Conservation (phyloP, 2,888 invertebrate species). For the Sabatieria punctata region DNA sequence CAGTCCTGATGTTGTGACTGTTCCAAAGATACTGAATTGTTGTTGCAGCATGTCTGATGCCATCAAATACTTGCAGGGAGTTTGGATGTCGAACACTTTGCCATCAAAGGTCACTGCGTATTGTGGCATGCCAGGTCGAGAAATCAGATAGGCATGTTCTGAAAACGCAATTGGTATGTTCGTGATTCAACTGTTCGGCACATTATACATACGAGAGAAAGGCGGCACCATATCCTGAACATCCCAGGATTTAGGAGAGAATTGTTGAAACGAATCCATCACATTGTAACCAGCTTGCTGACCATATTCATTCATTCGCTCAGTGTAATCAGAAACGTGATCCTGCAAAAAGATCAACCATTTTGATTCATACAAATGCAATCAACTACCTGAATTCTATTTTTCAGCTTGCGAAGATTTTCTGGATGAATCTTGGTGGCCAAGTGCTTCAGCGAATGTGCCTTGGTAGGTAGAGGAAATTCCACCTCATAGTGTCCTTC, state of each 20-base stretch:
- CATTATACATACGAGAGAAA: neutral
- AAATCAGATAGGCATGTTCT: neutral
- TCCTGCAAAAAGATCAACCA: too few species aligned
- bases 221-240: neutral
- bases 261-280: neutral
- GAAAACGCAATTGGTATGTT: neutral
- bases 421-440: neutral
- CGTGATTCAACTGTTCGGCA: conserved; percentile 9
- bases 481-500: neutral
- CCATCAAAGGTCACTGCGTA: neutral
- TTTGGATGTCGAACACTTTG: neutral
- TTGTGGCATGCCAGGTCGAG: too few species aligned
- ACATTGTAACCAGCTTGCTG: neutral
- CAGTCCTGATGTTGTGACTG: neutral
- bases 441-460: neutral
- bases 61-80: conserved; percentile 56
- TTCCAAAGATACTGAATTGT: conserved; percentile 59
- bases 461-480: neutral
- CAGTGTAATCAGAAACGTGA: neutral
- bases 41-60: conserved; percentile 62
- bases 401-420: neutral
- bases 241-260: neutral
- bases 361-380: too few species aligned
- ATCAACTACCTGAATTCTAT: too few species aligned
- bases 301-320: neutral